phyloP scores from a whole-genome alignment of 2,113 vertebrate species.

The Rhadina sibilatrix region DNA sequence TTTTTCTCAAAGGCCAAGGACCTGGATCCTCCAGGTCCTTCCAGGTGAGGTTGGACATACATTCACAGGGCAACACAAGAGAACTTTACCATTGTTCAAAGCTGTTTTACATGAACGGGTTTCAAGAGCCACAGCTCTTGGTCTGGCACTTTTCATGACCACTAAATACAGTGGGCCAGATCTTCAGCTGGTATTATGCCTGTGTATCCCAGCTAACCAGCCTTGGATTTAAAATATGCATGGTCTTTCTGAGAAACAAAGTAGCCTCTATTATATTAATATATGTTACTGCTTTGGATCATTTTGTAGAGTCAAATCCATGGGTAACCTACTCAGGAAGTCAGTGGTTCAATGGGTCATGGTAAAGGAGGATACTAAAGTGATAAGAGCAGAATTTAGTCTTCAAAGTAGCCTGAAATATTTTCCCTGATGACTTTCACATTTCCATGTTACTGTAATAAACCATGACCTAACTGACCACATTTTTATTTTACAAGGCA shows the following conservation, averaged over 20 bases:
- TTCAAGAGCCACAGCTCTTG: background rate
- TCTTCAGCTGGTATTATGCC: background rate
- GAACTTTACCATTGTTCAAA: background rate
- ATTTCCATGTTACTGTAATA: constrained; percentile 11
- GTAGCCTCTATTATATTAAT: background rate
- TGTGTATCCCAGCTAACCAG: background rate
- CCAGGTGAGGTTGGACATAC: background rate
- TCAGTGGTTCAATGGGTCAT: background rate
- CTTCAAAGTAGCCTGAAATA: constrained; percentile 23
- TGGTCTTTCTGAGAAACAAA: background rate
- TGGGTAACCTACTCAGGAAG: background rate
- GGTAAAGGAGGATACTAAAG: background rate
- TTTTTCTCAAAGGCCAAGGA: background rate
- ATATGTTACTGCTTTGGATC: background rate
- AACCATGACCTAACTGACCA: constrained; percentile 25
- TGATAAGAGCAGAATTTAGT: background rate
- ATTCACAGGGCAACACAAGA: background rate
- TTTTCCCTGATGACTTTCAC: constrained; percentile 3
- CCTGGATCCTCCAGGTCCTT: background rate
- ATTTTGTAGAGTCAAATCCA: background rate
- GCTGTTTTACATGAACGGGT: background rate
- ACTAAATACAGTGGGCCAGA: background rate
- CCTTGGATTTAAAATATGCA: background rate
- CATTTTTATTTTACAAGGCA: constrained; percentile 40
- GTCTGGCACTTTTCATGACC: background rate